These are phyloP conservation scores for Carcina quercana DNA, from an alignment of 2,888 invertebrate genomes.

Conservation along the genomic window DNA sequence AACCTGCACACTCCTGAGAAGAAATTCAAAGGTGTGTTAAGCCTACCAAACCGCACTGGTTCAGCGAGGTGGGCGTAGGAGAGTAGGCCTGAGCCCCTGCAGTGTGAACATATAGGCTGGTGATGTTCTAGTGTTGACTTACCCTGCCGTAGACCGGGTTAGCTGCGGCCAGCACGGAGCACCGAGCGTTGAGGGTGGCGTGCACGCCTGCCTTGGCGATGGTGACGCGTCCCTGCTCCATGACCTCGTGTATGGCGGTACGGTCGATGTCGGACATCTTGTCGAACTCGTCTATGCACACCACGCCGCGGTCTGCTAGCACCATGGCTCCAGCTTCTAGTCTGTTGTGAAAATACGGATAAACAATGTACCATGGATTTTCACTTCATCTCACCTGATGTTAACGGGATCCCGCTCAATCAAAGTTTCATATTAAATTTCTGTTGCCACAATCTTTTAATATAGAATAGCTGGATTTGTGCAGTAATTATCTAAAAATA, in stretches of 20 bases:
- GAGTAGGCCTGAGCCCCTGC: background rate
- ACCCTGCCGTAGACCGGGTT: slow-evolving; percentile 97
- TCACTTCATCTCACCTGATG: background rate
- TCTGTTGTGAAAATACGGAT: no score
- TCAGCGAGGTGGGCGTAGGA: no score
- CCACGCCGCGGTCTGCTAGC: slow-evolving; percentile 97
- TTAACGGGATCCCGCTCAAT: background rate
- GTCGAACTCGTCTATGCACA: slow-evolving; percentile 98
- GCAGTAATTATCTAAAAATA: no score
- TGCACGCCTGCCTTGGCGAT: slow-evolving; percentile 99
- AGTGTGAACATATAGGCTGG: background rate
- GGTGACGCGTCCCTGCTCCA: slow-evolving; percentile 98
- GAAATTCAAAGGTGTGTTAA: no score
- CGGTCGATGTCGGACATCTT: slow-evolving; percentile 99
- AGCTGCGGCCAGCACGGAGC: slow-evolving; percentile 98
- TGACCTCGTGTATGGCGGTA: slow-evolving; percentile 98
- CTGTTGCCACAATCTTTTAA: no score
- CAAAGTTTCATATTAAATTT: no score
- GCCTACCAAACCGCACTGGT: no score
- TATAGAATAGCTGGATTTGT: no score
- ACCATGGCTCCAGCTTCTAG: slow-evolving; percentile 99
- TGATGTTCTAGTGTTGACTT: slow-evolving; percentile 11
- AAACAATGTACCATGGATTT: no score
- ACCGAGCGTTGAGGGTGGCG: slow-evolving; percentile 96
- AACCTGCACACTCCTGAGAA: no score